Evolutionary conservation across 1,140 invertebrate genomes (phyloP), one percentile per base, ranked within the genome.

Genomic region (Gonatopus flavifemur): DNA sequence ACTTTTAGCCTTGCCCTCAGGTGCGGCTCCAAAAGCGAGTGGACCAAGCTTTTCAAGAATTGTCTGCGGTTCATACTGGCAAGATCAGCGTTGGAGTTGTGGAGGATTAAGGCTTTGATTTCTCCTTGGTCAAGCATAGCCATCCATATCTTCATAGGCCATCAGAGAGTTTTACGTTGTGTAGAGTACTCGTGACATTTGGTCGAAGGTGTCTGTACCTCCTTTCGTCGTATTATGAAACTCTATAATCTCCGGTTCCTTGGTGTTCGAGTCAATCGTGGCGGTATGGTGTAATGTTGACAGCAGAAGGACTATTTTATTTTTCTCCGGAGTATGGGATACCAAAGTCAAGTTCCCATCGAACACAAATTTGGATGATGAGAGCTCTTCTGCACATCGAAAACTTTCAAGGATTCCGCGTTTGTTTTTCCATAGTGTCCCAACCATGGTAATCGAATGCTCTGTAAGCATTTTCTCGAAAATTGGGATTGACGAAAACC

Each of bases 401-500:
- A 66, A 71, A 47, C 64, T 37, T 25, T 31, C 36, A 7, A 59
- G 64, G 19, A 70, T 66, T 44, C 70, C 57, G 52, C 53, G 60
- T 60, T 73, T 78, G 21, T 76, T 76, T 57, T 70, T 76, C 52
- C 65, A 45, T 3, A 78, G 25, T n/a, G 66, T 77, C 9, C 65
- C 75, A 21, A 67, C 59, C 36, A 46, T n/a, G 19, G 64, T 71
- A 12, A 70, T 25, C n/a, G n/a, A n/a, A 69, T 55, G 22, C 65
- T 61, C 12, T 55, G 45, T 21, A 61, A 49, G 16, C 72, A 55
- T 55, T 66, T 61, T 35, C 32, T 32, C 21, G 64, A 35, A 19
- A 69, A 42, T 57, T 62, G 55, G 16, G 3, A 52, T 16, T 21
- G 46, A 49, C 19, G 50, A 63, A 50, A 74, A 74, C 64, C 65